Percentiles rank a stretch among this genome's conserved stretches.
These are phyloP conservation scores for Steromphala cineraria DNA, from an alignment of 2,888 invertebrate species.

Conservation along the genomic window DNA sequence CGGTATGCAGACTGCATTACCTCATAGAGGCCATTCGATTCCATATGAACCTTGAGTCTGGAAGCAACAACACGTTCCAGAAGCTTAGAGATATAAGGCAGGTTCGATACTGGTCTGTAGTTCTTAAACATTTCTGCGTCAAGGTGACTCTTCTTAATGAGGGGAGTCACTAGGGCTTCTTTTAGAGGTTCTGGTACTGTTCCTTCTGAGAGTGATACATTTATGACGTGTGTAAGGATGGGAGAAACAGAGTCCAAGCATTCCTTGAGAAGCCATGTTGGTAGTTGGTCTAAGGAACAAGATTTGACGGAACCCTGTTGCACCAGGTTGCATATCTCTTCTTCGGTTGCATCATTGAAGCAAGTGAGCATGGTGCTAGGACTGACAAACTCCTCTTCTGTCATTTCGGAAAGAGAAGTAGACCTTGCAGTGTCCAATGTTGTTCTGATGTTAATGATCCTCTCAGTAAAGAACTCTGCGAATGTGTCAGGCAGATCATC, in stretches of 20 bases:
- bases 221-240: neutral
- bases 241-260: neutral
- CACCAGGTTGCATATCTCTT: neutral
- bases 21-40: neutral
- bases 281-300: neutral
- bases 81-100: neutral
- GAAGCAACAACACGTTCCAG: neutral
- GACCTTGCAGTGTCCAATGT: neutral
- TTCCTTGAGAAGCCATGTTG: neutral
- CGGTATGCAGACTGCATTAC: neutral
- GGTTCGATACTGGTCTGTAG: neutral
- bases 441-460: neutral
- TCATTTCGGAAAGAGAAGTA: neutral
- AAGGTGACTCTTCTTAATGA: neutral
- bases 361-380: neutral
- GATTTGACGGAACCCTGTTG: neutral
- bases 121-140: neutral
- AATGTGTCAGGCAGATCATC: neutral
- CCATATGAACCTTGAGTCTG: neutral
- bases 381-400: neutral
- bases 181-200: neutral
- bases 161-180: neutral
- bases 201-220: neutral
- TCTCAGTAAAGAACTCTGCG: neutral
- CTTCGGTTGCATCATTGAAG: neutral